phyloP scores from a whole-genome alignment of 2,113 vertebrate species.

The Pseudorasbora parva region DNA sequence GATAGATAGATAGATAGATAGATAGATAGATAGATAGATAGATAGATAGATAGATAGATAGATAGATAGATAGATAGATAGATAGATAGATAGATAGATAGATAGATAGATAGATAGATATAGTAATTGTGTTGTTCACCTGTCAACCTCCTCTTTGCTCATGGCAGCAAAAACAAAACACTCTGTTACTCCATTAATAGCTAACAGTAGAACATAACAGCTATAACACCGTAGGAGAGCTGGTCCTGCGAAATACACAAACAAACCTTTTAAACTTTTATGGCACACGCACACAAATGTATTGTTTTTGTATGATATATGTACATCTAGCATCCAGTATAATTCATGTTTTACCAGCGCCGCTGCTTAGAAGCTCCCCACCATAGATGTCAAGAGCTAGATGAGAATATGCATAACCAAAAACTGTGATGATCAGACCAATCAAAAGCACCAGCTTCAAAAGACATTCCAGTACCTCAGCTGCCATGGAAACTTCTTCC shows the following conservation, averaged over 20 bases:
- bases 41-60: too few relatives aligned
- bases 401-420: constrained; percentile 93
- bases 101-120: too few relatives aligned
- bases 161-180: constrained; percentile 95
- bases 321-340: too few relatives aligned
- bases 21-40: too few relatives aligned
- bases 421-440: constrained; percentile 88
- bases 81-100: too few relatives aligned
- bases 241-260: constrained; percentile 80
- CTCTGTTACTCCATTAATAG: constrained; percentile 92
- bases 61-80: too few relatives aligned
- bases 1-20: too few relatives aligned
- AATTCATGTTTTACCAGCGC: constrained; percentile 65
- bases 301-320: too few relatives aligned
- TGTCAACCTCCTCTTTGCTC: constrained; percentile 93
- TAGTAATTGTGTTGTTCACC: constrained; percentile 69
- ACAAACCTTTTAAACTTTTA: constrained; percentile 21
- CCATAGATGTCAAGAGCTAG: constrained; percentile 95
- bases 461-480: constrained; percentile 86
- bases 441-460: constrained; percentile 91
- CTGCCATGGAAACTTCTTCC: constrained; percentile 88
- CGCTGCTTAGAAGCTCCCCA: constrained; percentile 88
- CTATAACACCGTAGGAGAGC: constrained; percentile 86
- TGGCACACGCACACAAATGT: constrained; percentile 5
- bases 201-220: constrained; percentile 90